phyloP scores from a whole-genome alignment of 2,797 vertebrate species.

The Liparis tanakae region DNA sequence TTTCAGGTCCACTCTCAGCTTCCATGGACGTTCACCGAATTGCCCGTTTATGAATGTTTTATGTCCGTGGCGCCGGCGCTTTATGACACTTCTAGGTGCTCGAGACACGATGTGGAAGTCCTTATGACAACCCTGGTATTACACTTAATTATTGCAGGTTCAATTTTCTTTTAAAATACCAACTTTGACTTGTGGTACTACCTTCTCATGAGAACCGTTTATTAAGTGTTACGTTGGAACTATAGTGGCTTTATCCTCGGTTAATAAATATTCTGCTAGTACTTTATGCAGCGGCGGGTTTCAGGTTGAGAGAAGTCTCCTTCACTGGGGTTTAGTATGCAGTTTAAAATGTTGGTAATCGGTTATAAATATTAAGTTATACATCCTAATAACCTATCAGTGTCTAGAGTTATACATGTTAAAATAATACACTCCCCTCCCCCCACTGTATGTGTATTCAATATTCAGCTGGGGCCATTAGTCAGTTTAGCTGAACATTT shows the following conservation, averaged over 20 bases:
- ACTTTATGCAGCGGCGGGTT: neutral
- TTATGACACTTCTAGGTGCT: conserved; percentile 8
- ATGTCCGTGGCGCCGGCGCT: too few relatives aligned
- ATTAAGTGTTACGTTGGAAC: neutral
- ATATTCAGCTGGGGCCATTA: neutral
- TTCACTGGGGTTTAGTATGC: neutral
- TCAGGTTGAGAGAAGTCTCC: too few relatives aligned
- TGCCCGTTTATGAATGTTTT: conserved; percentile 27
- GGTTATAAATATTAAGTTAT: neutral
- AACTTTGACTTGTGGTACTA: neutral
- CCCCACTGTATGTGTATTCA: neutral
- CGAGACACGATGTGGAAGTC: neutral
- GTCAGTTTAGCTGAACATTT: neutral
- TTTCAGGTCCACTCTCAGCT: conserved; percentile 6
- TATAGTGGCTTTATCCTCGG: neutral
- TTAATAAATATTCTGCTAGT: too few relatives aligned
- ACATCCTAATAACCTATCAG: neutral
- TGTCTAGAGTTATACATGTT: neutral
- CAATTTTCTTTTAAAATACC: neutral
- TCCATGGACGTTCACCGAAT: conserved; percentile 5
- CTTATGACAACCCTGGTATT: neutral
- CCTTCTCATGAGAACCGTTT: neutral
- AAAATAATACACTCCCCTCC: neutral
- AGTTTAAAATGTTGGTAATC: neutral
- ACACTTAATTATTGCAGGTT: neutral